These are phyloP conservation scores for Acleris sparsana DNA, from an alignment of 2,888 invertebrate species.

Conservation along the genomic window DNA sequence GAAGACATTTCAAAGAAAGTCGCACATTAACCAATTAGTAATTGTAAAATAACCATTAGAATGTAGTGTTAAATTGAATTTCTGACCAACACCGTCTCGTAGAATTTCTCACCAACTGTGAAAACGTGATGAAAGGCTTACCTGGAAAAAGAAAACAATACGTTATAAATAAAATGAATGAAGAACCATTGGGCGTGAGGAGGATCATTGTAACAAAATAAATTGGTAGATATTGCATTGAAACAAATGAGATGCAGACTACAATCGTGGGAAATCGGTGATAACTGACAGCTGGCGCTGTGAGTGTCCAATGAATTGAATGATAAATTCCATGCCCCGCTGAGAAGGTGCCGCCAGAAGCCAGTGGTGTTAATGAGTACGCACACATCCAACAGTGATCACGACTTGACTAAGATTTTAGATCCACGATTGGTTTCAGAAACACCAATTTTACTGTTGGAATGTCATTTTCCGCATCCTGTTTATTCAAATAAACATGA, in stretches of 20 bases:
- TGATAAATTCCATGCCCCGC: slow-evolving; percentile 34
- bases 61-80: slow-evolving; percentile 47
- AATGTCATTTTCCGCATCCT: slow-evolving; percentile 2
- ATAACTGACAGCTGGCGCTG: slow-evolving; percentile 27
- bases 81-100: slow-evolving; percentile 47
- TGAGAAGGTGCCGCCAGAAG: slow-evolving; percentile 26
- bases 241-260: slow-evolving; percentile 29
- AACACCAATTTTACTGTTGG: not conserved
- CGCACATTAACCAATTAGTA: slow-evolving; percentile 31
- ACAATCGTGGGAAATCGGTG: slow-evolving; percentile 30
- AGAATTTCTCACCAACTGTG: slow-evolving; percentile 53
- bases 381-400: slow-evolving; percentile 13
- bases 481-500: slow-evolving; percentile 2
- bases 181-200: not conserved
- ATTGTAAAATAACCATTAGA: slow-evolving; percentile 20
- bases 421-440: not conserved
- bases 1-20: slow-evolving; percentile 17
- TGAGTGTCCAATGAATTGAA: slow-evolving; percentile 31
- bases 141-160: slow-evolving; percentile 47
- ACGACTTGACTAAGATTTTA: slow-evolving; percentile 21
- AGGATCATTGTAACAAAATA: not conserved
- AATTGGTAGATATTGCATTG: slow-evolving; percentile 6
- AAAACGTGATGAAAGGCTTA: slow-evolving; percentile 44
- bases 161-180: slow-evolving; percentile 6
- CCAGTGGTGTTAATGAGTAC: slow-evolving; percentile 26